Evolutionary conservation across 2,888 invertebrate genomes (phyloP).

Genomic region (Germaria angustata): DNA sequence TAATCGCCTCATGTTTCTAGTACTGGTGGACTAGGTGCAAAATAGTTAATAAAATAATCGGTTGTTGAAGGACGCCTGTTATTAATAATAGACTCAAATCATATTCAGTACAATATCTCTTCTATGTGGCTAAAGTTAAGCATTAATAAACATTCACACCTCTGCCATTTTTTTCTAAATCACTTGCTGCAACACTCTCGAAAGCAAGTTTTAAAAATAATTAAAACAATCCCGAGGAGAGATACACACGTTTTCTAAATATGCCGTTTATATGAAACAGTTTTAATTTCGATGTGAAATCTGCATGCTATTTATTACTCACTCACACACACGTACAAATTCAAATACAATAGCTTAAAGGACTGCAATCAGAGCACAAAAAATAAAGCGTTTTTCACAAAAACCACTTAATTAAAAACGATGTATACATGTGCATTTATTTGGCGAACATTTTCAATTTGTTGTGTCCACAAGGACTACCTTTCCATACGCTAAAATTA

Average conservation of each 20-base stretch:
- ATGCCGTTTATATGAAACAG: background rate
- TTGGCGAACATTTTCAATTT: constrained; percentile 43
- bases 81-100: no score
- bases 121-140: no score
- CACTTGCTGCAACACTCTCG: no score
- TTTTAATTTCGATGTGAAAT: constrained; percentile 1
- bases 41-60: no score
- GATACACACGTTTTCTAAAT: background rate
- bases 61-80: no score
- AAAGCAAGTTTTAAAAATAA: background rate
- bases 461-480: constrained; percentile 29
- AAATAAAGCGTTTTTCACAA: background rate
- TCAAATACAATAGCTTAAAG: background rate
- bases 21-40: no score
- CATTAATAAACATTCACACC: no score
- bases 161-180: no score
- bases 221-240: background rate
- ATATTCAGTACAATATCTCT: no score
- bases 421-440: constrained; percentile 47
- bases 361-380: background rate
- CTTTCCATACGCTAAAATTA: constrained; percentile 10
- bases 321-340: background rate
- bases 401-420: constrained; percentile 52
- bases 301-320: background rate
- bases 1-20: no score